A percentile compares a stretch with the other conserved stretches of the same genome.
Evolutionary conservation across 2,113 vertebrate genomes (phyloP).

Genomic region (Trematocara zebra): DNA sequence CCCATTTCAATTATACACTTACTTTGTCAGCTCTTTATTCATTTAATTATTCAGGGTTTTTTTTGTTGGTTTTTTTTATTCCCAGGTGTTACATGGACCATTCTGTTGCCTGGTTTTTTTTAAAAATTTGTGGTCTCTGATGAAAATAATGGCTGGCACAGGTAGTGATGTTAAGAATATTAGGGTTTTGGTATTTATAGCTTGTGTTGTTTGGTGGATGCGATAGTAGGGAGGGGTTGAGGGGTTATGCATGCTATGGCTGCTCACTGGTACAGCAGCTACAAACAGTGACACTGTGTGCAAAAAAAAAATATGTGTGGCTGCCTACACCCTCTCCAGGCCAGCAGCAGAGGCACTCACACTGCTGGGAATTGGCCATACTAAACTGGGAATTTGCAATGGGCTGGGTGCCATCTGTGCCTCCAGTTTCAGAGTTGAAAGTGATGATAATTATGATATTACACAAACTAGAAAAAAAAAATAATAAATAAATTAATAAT

Average conservation of each 20-base stretch:
- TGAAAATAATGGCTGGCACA: neutral
- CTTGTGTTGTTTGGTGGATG: neutral
- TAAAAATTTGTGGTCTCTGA: neutral
- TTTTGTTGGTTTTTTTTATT: neutral
- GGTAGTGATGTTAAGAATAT: neutral
- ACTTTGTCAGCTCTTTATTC: neutral
- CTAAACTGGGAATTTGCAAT: neutral
- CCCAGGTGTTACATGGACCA: neutral
- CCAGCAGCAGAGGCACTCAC: neutral
- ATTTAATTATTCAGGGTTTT: neutral
- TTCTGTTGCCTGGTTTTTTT: neutral
- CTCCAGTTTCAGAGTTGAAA: neutral
- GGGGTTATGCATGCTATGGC: neutral
- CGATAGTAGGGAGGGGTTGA: neutral
- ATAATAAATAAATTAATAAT: neutral
- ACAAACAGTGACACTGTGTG: neutral
- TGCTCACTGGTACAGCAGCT: neutral
- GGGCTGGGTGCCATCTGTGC: conserved; percentile 3
- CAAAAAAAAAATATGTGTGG: neutral
- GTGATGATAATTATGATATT: neutral
- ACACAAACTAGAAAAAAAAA: neutral
- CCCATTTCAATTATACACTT: neutral
- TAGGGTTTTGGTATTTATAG: neutral
- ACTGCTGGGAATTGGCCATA: neutral
- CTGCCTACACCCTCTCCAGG: neutral